Evolutionary conservation across 1,140 invertebrate genomes (phyloP), one percentile per base, ranked within the genome.

Genomic region (Hylyphantes graminicola): DNA sequence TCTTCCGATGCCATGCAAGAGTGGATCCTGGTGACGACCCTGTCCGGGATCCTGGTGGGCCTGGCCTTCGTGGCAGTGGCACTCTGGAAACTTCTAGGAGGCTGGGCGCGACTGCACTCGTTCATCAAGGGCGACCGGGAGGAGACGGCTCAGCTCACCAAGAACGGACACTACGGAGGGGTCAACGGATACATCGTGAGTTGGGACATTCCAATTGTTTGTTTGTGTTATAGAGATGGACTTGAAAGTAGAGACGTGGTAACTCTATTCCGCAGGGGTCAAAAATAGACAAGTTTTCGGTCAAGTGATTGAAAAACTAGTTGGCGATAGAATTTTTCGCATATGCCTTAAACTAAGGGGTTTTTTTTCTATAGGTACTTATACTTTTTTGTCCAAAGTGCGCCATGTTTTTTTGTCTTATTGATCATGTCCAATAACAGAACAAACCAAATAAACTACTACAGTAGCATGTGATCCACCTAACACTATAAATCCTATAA

Each of bases 171-270:
- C 86, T 93, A 89, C 87, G 92, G 92, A 87, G 92, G 92, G 87
- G 91, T 92, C 53, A 93, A 93, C 87, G 92, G 92, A 83, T 93
- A 92, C 87, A 90, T 93, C 90, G 93, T 93, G 86, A 91, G 82
- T 75, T 7, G 9, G 21, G 55, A 57, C 15, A 57, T 15, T 57
- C 10, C 55, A 57, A 11, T 57, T 57, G 55, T 15, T 57, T 11
- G 55, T 57, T 11, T 11, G 15, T 15, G 10, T 57, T 57, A 57
- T 57, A n/a, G n/a, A n/a, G n/a, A n/a, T n/a, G n/a, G n/a, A n/a
- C n/a, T n/a, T n/a, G n/a, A n/a, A n/a, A n/a, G n/a, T n/a, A n/a
- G n/a, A n/a, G n/a, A n/a, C n/a, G n/a, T n/a, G n/a, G n/a, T n/a
- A n/a, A n/a, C n/a, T 59, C 57, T 59, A 59, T 59, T 59, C n/a